Evolutionary conservation across 2,888 invertebrate species (phyloP), one percentile per base, ranked within the genome.

Genomic region (Drosophila sordidula): DNA sequence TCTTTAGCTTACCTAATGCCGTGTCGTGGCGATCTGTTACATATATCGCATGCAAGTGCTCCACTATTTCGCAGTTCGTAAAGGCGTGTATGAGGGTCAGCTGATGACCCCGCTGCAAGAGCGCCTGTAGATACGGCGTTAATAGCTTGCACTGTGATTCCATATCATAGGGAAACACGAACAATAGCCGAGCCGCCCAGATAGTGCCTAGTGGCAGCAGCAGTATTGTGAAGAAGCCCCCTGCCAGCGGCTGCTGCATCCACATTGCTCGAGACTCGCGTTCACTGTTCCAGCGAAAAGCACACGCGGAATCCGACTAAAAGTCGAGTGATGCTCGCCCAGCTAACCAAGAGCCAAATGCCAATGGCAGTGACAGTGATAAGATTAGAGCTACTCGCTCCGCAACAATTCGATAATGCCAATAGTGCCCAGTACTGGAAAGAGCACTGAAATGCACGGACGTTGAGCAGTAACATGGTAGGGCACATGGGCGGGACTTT

Each of bases 91-190:
- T 85, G 0, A 91, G 73, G 1, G 91, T 92, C 4, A 93, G 66
- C 14, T 92, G 75, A 77, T 93, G 93, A 0, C 92, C 92, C 6
- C 89, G 79, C 12, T 80, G 70, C 0, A 89, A 87, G 22, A 93
- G 73, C 0, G 77, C 90, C 38, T 80, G 75, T 41, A 92, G 70
- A 26, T 91, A 72, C 0, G 91, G 78, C 25, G 81, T 71, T 18
- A 87, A 78, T 1, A 91, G 58, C 12, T 87, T 79, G 56, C 91
- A 91, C 59, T 90, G 90, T 0, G 90, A 86, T 0, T 62, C 39
- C 9, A 74, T 36, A 0, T 87, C 75, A 46, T 64, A 90, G 2
- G 89, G 83, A 61, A 83, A 87, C 3, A 89, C 47, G 2, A 81
- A 36, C 6, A 89, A 59, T 26, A 89, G 76, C 16, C 62, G 74